Percentiles rank a stretch among this genome's conserved stretches.
Evolutionary conservation across 2,797 vertebrate species (phyloP).

Genomic region (Ctenopoma multispine): DNA sequence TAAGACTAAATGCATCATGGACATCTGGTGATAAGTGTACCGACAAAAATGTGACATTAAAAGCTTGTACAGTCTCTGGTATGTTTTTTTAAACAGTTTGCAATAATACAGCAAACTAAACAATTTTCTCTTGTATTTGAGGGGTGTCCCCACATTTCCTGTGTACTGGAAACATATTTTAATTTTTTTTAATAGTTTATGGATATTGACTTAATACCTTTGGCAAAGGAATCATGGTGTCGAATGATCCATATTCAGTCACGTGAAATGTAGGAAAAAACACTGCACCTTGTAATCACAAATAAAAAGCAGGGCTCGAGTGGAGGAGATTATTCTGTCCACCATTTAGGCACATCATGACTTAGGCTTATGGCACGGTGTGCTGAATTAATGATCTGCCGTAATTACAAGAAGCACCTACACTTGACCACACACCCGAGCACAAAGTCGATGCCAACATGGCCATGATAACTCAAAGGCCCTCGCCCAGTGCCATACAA

Average conservation of each 20-base stretch:
- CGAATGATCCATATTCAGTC: not conserved
- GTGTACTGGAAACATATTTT: not conserved
- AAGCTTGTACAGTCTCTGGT: not conserved
- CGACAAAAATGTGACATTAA: not conserved
- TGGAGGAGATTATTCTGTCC: not conserved
- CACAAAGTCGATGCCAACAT: constrained; percentile 5
- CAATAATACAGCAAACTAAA: not conserved
- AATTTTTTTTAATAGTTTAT: no score
- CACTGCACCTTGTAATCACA: not conserved
- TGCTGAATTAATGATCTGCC: constrained; percentile 1
- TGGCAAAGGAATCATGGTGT: no score
- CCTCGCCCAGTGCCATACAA: constrained; percentile 58
- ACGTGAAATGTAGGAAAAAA: not conserved
- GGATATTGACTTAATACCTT: no score
- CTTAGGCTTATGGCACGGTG: not conserved
- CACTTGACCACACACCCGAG: constrained; percentile 12
- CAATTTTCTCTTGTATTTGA: not conserved
- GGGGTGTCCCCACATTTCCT: not conserved
- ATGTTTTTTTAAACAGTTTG: not conserved
- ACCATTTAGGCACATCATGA: not conserved
- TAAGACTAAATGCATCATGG: constrained; percentile 3
- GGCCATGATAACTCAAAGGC: constrained; percentile 14
- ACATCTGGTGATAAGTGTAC: not conserved
- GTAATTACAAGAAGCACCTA: not conserved
- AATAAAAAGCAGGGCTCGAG: no score